Base-by-base conservation (phyloP, 1,140 invertebrate genomes). In the Mesaphorura yosii region DNA sequence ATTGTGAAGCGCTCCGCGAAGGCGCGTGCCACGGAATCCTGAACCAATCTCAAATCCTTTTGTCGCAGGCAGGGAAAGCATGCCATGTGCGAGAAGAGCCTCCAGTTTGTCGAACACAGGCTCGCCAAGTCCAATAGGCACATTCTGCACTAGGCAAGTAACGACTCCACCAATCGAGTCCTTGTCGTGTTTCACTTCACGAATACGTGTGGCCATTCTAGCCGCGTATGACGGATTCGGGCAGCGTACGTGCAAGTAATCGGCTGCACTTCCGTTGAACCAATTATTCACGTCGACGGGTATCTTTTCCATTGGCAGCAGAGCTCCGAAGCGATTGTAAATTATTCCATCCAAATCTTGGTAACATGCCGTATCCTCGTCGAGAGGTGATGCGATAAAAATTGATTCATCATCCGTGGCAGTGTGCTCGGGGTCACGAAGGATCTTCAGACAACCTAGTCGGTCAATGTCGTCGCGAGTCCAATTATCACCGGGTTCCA, bases 71-170 rank as follows among this genome's bases (percentile, higher is more conserved):
- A 48, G 31, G 6, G 46, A 48, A 4, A 48, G 28, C 46, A 48
- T 48, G 31, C 7, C 46, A 48, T 48, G 46, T 19, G 46, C 46
- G 6, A 48, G 19, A 19, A 34, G 7, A 6, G 46, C 46, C 29
- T 48, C 46, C 20, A 48, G 19, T 19, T 48, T 48, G 23, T 48
- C 46, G 37, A 48, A 48, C 15, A 27, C 31, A 6, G 46, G 46
- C 19, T 48, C 46, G 20, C 46, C 46, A 27, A 48, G 37, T 37
- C 46, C 46, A 6, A 17, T 3, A 6, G 46, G 46, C 7, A 48
- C 46, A 29, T 31, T 31, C 4, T 31, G 46, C 4, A 48, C 23
- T 4, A 48, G 28, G 19, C 46, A 48, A 5, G 46, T 48, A 4
- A 48, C 28, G 12, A 17, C 20, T 6, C 46, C 46, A 6, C 46